Evolutionary conservation across 92 coral and sea anemone genomes (phyloP), one percentile per base, ranked within the genome.

Genomic region (Porites rus): DNA sequence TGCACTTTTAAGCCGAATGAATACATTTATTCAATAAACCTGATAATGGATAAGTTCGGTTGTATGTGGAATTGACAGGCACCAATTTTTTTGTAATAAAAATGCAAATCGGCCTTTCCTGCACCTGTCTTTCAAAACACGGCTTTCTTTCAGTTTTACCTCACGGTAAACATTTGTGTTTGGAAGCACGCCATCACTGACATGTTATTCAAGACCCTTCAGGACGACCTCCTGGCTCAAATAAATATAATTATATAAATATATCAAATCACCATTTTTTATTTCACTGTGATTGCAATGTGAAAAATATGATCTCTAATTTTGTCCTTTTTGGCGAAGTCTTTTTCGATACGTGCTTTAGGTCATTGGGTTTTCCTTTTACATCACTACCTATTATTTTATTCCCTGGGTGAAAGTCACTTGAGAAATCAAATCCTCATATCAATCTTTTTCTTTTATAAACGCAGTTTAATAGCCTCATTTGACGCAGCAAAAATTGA

Each of bases 51-150:
- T 10, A 51, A 28, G 71, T 38, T 38, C 79, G 25, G 79, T 75
- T 74, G 58, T 56, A 56, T 20, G 58, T 24, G 54, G 17, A 10
- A 13, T 78, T 28, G 19, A 78, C 17, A 71, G 64, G 28, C 85
- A 80, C 25, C n/a, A 13, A 28, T 6, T 65, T 51, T 53, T 80
- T 19, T 11, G 75, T 65, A 6, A 69, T 67, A 67, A 68, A 80
- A 22, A 80, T 68, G 85, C 65, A 53, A 69, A 80, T 80, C 46
- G 46, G 7, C 46, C 7, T 3, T 80, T 18, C 76, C 8, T 46
- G 24, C 25, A 51, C 54, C 76, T 72, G 76, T 50, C 61, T 72
- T 61, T 72, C 76, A 72, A 72, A 72, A 72, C 60, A 72, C 24
- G 9, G 21, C 50, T 7, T 18, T 10, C n/a, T n/a, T 1, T 46